These are phyloP conservation scores for Ceratothoa steindachneri DNA, from an alignment of 2,888 invertebrate genomes.

Conservation along the genomic window DNA sequence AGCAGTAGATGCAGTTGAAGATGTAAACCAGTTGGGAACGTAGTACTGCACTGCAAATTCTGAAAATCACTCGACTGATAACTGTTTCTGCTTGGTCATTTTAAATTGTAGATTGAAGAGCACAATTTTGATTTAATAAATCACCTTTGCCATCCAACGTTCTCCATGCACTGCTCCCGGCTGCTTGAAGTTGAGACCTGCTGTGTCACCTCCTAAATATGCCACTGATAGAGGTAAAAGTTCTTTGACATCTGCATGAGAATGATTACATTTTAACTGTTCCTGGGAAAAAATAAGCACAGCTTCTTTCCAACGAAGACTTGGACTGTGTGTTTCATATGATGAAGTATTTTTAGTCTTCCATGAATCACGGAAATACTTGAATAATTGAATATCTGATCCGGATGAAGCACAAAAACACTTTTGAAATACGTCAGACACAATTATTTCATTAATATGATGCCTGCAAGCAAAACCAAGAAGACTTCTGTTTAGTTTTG, in stretches of 20 bases:
- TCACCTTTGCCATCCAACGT: background rate
- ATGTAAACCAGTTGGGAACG: no score
- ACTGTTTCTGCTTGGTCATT: background rate
- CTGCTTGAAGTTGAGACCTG: background rate
- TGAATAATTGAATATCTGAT: background rate
- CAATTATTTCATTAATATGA: no score
- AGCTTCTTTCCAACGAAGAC: no score
- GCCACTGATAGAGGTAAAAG: background rate
- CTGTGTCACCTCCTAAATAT: no score
- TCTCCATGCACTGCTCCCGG: background rate
- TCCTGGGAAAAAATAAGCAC: background rate
- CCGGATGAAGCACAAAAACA: background rate
- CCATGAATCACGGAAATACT: background rate
- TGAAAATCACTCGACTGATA: background rate
- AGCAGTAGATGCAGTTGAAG: no score
- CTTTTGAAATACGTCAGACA: no score
- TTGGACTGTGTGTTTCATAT: no score
- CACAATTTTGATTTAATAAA: no score
- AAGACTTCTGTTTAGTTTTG: no score
- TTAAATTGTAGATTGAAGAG: no score
- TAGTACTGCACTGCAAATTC: background rate
- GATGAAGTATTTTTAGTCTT: no score
- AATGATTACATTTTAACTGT: background rate
- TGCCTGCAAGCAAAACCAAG: no score
- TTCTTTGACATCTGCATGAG: background rate